Evolutionary conservation across 2,797 vertebrate genomes (phyloP).

Genomic region (Eulemur albifrons): DNA sequence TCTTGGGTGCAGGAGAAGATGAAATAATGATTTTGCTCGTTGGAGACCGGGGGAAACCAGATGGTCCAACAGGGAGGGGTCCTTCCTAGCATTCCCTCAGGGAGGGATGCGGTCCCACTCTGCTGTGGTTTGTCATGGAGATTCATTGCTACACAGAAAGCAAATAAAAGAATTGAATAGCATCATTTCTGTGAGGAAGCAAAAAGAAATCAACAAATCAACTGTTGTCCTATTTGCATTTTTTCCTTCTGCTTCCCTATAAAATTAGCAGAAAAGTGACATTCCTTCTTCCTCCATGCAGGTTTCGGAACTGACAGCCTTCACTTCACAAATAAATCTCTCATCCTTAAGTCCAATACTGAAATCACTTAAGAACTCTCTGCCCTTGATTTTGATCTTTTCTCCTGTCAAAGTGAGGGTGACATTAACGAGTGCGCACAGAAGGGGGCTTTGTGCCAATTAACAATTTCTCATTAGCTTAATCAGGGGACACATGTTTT

Average conservation of each 20-base stretch:
- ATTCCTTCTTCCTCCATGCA: neutral
- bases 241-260: neutral
- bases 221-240: neutral
- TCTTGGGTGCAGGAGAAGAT: neutral
- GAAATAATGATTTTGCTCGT: neutral
- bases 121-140: neutral
- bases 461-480: constrained; percentile 90
- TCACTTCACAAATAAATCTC: neutral
- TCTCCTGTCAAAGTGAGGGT: constrained; percentile 84
- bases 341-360: neutral
- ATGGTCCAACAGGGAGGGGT: neutral
- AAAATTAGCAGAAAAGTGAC: neutral
- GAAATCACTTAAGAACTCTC: constrained; percentile 58
- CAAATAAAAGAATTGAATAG: neutral
- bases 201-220: neutral
- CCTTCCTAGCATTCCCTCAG: neutral
- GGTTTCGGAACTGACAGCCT: neutral
- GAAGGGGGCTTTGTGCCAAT: constrained; percentile 86
- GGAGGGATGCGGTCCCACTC: neutral
- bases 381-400: constrained; percentile 85
- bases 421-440: constrained; percentile 88
- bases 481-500: constrained; percentile 94
- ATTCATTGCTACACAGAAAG: neutral
- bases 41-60: neutral
- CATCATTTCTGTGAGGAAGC: neutral